phyloP scores from a whole-genome alignment of 2,888 invertebrate genomes.

The Drosophila rubida region DNA sequence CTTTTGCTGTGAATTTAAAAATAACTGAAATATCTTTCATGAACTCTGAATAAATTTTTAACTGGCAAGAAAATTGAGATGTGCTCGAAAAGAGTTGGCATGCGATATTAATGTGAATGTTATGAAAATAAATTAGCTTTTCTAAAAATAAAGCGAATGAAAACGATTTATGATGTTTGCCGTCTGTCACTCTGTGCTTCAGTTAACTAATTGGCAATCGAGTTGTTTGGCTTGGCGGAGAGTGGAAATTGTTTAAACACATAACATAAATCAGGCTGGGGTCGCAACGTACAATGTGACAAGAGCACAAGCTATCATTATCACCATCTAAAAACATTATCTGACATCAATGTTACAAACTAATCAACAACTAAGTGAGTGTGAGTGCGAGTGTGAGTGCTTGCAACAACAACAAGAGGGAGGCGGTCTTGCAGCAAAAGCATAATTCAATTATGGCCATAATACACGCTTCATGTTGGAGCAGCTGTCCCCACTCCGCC shows the following conservation, averaged over 20 bases:
- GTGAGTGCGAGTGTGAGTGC: constrained; percentile 1
- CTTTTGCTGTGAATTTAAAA: too few species aligned
- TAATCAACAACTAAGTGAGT: constrained; percentile 42
- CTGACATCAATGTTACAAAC: constrained; percentile 35
- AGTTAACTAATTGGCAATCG: neutral
- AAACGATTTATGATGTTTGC: too few species aligned
- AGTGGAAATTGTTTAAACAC: constrained; percentile 9
- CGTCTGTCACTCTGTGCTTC: too few species aligned
- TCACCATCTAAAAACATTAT: constrained; percentile 55
- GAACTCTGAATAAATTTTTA: too few species aligned
- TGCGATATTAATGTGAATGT: too few species aligned
- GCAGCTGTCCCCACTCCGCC: neutral
- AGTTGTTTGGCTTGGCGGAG: neutral
- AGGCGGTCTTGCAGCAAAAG: constrained; percentile 33
- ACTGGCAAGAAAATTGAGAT: too few species aligned
- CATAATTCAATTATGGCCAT: constrained; percentile 76
- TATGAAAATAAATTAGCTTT: too few species aligned
- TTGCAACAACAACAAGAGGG: neutral
- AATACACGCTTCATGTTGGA: constrained; percentile 53
- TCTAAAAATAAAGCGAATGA: too few species aligned
- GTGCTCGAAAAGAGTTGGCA: too few species aligned
- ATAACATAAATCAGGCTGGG: constrained; percentile 17
- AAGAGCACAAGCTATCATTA: constrained; percentile 32
- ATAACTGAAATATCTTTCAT: too few species aligned
- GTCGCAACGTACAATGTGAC: constrained; percentile 6